Conservation (phyloP, 2,888 invertebrate species). For the Pharmacophagus antenor region DNA sequence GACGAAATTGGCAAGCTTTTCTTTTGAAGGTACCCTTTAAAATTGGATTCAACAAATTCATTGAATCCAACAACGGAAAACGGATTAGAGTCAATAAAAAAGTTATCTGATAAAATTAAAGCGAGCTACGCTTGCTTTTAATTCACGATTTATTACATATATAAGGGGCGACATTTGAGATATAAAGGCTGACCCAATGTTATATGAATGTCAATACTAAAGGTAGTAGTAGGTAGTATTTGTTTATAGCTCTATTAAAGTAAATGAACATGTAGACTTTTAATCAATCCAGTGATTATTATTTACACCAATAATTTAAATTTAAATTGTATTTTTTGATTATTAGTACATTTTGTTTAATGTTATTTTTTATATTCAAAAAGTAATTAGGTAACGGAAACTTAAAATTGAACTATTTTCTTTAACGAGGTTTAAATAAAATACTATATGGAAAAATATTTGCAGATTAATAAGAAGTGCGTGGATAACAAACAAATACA, state of each 20-base stretch:
- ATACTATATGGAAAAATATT: too few relatives aligned
- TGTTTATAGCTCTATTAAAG: background rate
- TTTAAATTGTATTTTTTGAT: too few relatives aligned
- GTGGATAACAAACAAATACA: too few relatives aligned
- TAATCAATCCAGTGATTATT: background rate
- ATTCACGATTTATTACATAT: background rate
- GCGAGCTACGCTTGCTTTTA: background rate
- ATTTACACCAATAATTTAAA: background rate
- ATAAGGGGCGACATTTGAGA: background rate
- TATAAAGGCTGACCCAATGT: background rate
- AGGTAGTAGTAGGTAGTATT: background rate
- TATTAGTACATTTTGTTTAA: too few relatives aligned
- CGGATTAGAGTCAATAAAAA: conserved; percentile 2
- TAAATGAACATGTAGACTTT: background rate
- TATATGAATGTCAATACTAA: background rate
- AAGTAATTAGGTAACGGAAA: too few relatives aligned
- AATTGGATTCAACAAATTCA: conserved; percentile 2
- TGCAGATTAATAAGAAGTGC: too few relatives aligned
- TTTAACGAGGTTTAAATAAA: too few relatives aligned
- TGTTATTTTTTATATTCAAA: too few relatives aligned
- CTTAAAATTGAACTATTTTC: too few relatives aligned
- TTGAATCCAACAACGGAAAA: background rate
- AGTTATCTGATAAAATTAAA: background rate
- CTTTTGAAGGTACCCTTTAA: conserved; percentile 1
- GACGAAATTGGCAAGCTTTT: background rate